A percentile compares a stretch with the other conserved stretches of the same genome.
phyloP scores from a whole-genome alignment of 2,797 vertebrate species.

The Eleutherodactylus coqui region DNA sequence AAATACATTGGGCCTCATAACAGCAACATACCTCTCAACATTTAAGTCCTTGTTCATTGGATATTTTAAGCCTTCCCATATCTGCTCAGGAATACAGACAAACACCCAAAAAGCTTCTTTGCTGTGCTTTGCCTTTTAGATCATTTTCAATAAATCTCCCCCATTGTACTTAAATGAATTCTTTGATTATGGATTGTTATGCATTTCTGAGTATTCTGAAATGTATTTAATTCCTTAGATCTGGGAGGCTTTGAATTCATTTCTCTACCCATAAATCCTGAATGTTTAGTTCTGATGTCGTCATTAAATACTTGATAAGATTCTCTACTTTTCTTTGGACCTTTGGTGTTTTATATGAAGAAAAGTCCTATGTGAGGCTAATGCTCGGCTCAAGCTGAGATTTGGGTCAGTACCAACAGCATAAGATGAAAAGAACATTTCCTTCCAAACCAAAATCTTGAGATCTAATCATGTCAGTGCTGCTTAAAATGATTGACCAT shows the following conservation, averaged over 20 bases:
- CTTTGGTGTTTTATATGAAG: neutral
- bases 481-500: constrained; percentile 43
- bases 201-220: neutral
- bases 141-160: too few relatives aligned
- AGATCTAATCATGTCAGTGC: constrained; percentile 39
- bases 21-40: too few relatives aligned
- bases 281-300: neutral
- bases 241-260: neutral
- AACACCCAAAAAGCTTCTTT: too few relatives aligned
- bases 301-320: neutral
- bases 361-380: neutral
- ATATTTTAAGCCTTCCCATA: too few relatives aligned
- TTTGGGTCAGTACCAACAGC: constrained; percentile 9
- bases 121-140: too few relatives aligned
- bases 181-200: neutral
- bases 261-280: neutral
- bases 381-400: neutral
- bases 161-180: too few relatives aligned
- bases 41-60: too few relatives aligned
- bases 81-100: too few relatives aligned
- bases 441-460: constrained; percentile 25
- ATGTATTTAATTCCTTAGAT: neutral
- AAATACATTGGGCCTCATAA: too few relatives aligned
- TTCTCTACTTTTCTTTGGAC: neutral
- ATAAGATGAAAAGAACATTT: neutral